Conservation (phyloP, 92 coral and sea anemone species). For the Epizoanthus stellaris region DNA sequence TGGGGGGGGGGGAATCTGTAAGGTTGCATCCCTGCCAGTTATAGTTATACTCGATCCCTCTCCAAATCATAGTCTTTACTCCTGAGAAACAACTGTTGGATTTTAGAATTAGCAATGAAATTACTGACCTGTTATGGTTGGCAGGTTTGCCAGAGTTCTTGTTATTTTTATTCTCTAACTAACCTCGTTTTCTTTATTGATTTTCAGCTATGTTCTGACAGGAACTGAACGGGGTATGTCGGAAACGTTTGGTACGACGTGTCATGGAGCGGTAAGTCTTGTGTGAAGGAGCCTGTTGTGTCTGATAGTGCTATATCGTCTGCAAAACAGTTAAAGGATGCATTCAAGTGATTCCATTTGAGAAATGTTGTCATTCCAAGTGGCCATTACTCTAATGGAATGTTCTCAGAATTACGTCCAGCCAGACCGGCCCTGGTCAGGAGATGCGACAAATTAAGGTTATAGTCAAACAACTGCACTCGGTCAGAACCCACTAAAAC, state of each 20-base stretch:
- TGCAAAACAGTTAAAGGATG: too few relatives aligned
- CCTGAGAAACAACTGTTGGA: not conserved
- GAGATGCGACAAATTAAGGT: too few relatives aligned
- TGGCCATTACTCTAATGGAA: too few relatives aligned
- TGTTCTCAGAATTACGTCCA: too few relatives aligned
- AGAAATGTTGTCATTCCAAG: too few relatives aligned
- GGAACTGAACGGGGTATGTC: conserved; percentile 97
- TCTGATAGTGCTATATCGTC: too few relatives aligned
- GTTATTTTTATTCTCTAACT: not conserved
- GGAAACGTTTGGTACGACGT: conserved; percentile 93
- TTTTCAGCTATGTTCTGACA: conserved; percentile 82
- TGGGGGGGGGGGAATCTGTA: too few relatives aligned
- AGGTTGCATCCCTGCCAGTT: not conserved
- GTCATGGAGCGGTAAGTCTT: conserved; percentile 98
- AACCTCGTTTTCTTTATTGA: not conserved
- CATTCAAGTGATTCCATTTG: too few relatives aligned
- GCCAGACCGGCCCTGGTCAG: too few relatives aligned
- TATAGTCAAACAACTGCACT: not conserved
- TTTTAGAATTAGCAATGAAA: not conserved
- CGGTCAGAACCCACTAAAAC: too few relatives aligned
- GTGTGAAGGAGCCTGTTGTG: too few relatives aligned
- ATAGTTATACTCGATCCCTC: not conserved
- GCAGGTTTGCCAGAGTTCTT: too few relatives aligned
- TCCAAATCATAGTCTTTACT: not conserved
- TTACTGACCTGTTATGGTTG: not conserved